Evolutionary conservation across 2,797 vertebrate species (phyloP).

Genomic region (Vultur gryphus): DNA sequence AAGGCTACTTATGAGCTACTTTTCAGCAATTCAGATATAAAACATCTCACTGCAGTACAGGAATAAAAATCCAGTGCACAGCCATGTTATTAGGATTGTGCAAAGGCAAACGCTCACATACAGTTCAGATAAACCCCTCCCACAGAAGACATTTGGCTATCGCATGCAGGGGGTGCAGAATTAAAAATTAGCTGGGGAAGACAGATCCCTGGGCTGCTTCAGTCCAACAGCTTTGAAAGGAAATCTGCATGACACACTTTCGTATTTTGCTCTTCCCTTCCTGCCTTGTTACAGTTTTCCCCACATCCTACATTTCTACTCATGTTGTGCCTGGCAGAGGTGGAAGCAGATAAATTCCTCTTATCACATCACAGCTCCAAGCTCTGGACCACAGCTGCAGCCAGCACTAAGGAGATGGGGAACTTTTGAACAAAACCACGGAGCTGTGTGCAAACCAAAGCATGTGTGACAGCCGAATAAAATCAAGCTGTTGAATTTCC

Average conservation of each 20-base stretch:
- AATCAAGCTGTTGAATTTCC: not conserved
- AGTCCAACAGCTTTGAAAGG: not conserved
- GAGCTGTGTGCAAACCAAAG: not conserved
- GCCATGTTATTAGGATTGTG: not conserved
- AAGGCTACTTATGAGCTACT: not conserved
- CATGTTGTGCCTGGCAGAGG: not conserved
- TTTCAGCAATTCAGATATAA: not conserved
- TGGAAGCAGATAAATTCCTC: not conserved
- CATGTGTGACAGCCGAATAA: not conserved
- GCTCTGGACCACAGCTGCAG: not conserved
- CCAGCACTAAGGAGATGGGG: not conserved
- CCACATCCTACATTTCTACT: not conserved
- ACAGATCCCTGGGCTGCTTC: not conserved
- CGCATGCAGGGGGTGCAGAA: not conserved
- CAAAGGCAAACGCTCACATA: not conserved
- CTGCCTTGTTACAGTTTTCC: not conserved
- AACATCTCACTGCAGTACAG: not conserved
- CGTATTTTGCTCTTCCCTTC: not conserved
- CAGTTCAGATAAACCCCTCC: not conserved
- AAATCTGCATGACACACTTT: not conserved
- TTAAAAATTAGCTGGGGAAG: not conserved
- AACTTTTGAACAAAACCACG: not conserved
- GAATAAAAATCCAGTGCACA: not conserved
- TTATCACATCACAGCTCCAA: not conserved
- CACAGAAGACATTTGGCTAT: not conserved